phyloP scores from a whole-genome alignment of 2,888 invertebrate genomes.

The Ligdia adustata region DNA sequence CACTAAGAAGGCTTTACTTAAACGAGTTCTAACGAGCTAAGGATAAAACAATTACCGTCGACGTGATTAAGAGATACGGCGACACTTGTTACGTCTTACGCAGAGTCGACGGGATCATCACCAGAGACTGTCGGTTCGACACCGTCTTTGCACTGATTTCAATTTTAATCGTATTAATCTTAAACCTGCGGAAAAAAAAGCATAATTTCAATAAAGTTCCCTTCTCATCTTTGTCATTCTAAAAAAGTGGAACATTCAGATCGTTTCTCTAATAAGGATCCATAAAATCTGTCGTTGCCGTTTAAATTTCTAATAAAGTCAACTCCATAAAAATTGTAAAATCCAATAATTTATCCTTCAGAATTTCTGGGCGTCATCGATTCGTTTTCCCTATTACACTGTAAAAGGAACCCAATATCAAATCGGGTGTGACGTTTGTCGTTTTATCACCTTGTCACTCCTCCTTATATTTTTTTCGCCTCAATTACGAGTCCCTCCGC shows the following conservation, averaged over 20 bases:
- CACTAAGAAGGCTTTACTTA: conserved; percentile 84
- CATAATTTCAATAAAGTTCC: conserved; percentile 9
- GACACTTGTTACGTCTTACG: conserved; percentile 82
- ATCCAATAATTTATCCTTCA: conserved; percentile 57
- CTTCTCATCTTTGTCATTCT: conserved; percentile 9
- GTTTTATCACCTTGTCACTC: conserved; percentile 77
- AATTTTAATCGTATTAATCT: conserved; percentile 21
- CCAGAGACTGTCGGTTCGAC: conserved; percentile 34
- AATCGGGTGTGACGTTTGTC: conserved; percentile 73
- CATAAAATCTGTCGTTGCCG: conserved; percentile 18
- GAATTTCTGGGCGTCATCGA: conserved; percentile 47
- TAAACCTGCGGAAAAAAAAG: conserved; percentile 11
- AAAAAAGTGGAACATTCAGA: conserved; percentile 9
- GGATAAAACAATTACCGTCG: conserved; percentile 83
- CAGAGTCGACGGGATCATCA: conserved; percentile 50
- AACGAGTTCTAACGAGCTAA: conserved; percentile 84
- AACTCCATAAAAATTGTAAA: conserved; percentile 43
- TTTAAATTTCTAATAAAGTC: conserved; percentile 28
- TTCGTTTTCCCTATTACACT: conserved; percentile 65
- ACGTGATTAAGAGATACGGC: conserved; percentile 82
- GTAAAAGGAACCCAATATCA: conserved; percentile 73
- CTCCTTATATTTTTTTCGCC: conserved; percentile 70
- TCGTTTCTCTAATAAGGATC: conserved; percentile 15
- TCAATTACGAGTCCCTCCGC: conserved; percentile 69
- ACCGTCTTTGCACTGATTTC: conserved; percentile 35